These are phyloP conservation scores for Aulostomus chinensis DNA, from an alignment of 2,797 vertebrate species.

Conservation along the genomic window DNA sequence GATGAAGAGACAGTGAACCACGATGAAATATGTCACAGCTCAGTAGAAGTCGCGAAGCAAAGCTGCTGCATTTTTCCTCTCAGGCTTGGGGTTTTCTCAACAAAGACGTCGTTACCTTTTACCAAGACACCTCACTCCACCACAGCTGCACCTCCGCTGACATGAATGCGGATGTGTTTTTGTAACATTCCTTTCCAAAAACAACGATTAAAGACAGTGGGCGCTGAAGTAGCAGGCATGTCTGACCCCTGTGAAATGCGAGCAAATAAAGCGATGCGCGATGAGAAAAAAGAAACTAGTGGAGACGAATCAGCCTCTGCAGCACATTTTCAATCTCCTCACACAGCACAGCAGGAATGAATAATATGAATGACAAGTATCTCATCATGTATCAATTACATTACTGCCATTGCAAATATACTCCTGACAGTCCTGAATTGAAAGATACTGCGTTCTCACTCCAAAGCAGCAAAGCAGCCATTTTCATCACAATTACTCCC, in stretches of 20 bases:
- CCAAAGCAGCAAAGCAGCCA: conserved; percentile 34
- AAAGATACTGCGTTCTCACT: conserved; percentile 12
- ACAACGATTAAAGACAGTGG: background rate
- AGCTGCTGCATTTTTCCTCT: conserved; percentile 20
- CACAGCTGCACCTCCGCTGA: background rate
- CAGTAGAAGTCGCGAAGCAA: too few species aligned
- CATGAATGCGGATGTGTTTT: background rate
- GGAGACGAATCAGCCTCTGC: conserved; percentile 9
- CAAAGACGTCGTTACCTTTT: background rate
- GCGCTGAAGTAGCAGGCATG: conserved; percentile 2
- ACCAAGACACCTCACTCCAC: conserved; percentile 1
- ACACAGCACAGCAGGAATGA: conserved; percentile 30
- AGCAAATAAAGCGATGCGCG: too few species aligned
- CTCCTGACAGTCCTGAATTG: conserved; percentile 37
- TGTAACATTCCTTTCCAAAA: too few species aligned
- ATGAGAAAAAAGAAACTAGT: background rate
- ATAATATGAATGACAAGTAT: conserved; percentile 55
- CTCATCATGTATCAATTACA: conserved; percentile 57
- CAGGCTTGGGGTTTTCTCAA: conserved; percentile 21
- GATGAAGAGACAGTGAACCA: conserved; percentile 51
- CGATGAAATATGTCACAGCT: conserved; percentile 48
- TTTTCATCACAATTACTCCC: conserved; percentile 80
- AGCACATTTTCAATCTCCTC: conserved; percentile 28
- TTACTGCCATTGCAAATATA: conserved; percentile 32
- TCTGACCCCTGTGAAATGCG: conserved; percentile 52